Evolutionary conservation across 2,888 invertebrate genomes (phyloP).

Genomic region (Diloba caeruleocephala): DNA sequence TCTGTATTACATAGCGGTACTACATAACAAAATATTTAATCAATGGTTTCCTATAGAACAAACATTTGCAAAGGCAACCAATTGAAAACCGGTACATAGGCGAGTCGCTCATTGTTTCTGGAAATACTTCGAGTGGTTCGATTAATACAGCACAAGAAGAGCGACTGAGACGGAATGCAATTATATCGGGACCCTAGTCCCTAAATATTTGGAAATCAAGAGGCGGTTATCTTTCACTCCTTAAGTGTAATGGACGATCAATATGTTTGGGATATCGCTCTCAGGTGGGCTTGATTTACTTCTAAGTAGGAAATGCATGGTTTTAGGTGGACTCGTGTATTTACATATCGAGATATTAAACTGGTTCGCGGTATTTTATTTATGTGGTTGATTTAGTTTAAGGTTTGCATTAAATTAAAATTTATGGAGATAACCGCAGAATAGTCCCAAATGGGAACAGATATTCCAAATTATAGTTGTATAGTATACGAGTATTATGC

Average conservation of each 20-base stretch:
- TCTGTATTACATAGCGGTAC: neutral
- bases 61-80: conserved; percentile 38
- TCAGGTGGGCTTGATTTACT: conserved; percentile 19
- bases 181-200: conserved; percentile 54
- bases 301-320: conserved; percentile 13
- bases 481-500: no score
- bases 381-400: neutral
- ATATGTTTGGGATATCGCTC: conserved; percentile 41
- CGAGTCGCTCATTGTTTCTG: conserved; percentile 29
- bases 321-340: conserved; percentile 3
- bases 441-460: no score
- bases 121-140: conserved; percentile 48
- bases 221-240: conserved; percentile 56
- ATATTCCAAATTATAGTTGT: no score
- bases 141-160: conserved; percentile 54
- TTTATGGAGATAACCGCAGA: no score
- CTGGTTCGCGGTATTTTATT: conserved; percentile 4
- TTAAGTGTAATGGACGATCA: conserved; percentile 44
- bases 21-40: conserved; percentile 29
- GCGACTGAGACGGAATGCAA: conserved; percentile 66
- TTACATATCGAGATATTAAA: neutral
- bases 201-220: conserved; percentile 65
- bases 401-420: no score
- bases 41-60: conserved; percentile 21
- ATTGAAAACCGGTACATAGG: conserved; percentile 19